These are phyloP conservation scores for Gavialis gangeticus DNA, from an alignment of 2,113 vertebrate genomes.

Conservation along the genomic window DNA sequence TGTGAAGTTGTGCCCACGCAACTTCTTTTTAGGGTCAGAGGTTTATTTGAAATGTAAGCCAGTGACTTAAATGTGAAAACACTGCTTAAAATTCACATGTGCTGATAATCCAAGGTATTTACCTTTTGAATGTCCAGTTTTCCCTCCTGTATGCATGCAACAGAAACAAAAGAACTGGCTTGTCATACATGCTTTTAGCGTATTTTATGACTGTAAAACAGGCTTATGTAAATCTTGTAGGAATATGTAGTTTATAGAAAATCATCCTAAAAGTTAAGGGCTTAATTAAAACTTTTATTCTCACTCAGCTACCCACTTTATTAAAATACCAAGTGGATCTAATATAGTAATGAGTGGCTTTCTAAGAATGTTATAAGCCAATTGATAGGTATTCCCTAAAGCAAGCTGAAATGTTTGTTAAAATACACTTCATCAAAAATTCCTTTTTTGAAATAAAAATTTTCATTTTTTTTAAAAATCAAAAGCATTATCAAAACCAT, in stretches of 20 bases:
- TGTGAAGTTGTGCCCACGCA: not conserved
- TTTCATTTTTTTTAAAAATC: not conserved
- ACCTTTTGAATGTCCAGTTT: conserved; percentile 70
- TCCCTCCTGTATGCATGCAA: conserved; percentile 37
- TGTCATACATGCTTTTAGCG: conserved; percentile 37
- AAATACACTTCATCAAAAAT: not conserved
- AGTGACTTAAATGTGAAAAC: not conserved
- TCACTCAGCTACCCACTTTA: conserved; percentile 47
- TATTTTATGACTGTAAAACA: conserved; percentile 43
- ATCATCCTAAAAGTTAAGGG: conserved; percentile 57
- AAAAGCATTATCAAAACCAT: not conserved
- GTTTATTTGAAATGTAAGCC: not conserved
- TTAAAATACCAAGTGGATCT: conserved; percentile 13
- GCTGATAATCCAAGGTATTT: conserved; percentile 36
- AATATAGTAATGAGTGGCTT: not conserved
- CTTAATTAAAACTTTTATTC: conserved; percentile 67
- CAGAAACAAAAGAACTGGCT: conserved; percentile 40
- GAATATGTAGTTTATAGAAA: conserved; percentile 34
- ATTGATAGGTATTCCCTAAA: not conserved
- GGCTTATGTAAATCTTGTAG: conserved; percentile 35
- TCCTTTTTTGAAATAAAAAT: not conserved
- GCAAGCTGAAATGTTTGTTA: not conserved
- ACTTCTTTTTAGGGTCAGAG: not conserved
- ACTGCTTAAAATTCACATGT: conserved; percentile 42
- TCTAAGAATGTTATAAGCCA: conserved; percentile 2